A percentile compares a stretch with the other conserved stretches of the same genome.
phyloP scores from a whole-genome alignment of 2,888 invertebrate genomes.

The Hypselothyrea guttata region DNA sequence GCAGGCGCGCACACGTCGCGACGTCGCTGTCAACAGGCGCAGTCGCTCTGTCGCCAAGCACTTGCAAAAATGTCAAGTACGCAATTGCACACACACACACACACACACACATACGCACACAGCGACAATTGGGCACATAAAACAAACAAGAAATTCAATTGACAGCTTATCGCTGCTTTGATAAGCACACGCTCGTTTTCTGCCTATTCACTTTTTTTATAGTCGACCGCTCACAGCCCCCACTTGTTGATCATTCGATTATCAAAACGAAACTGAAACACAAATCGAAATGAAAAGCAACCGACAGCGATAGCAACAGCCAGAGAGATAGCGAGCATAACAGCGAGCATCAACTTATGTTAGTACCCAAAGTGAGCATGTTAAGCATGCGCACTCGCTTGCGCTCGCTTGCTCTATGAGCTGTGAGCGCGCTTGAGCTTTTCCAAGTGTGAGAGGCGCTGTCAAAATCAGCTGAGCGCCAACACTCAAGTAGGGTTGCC shows the following conservation, averaged over 20 bases:
- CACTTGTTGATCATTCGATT: constrained; percentile 50
- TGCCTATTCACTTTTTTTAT: neutral
- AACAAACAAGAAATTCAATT: constrained; percentile 24
- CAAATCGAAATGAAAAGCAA: constrained; percentile 23
- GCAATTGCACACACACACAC: constrained; percentile 44
- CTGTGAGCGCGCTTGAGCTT: constrained; percentile 23
- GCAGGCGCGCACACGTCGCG: constrained; percentile 24
- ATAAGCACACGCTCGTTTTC: constrained; percentile 35
- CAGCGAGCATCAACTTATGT: constrained; percentile 42
- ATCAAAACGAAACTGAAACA: constrained; percentile 51
- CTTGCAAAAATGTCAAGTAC: constrained; percentile 57
- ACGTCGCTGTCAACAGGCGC: constrained; percentile 3
- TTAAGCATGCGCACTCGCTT: constrained; percentile 10
- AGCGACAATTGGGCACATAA: constrained; percentile 5
- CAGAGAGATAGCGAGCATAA: constrained; percentile 18
- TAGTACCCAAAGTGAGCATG: constrained; percentile 18
- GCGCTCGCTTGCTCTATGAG: constrained; percentile 9
- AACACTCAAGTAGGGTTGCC: constrained; percentile 14
- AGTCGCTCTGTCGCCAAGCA: constrained; percentile 54
- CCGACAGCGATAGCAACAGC: constrained; percentile 1
- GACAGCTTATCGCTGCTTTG: constrained; percentile 40
- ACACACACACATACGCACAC: constrained; percentile 4
- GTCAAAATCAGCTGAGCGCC: constrained; percentile 44
- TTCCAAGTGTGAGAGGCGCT: constrained; percentile 13
- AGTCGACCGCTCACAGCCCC: constrained; percentile 1